phyloP scores from a whole-genome alignment of 2,113 vertebrate genomes.

The Hypomesus transpacificus region DNA sequence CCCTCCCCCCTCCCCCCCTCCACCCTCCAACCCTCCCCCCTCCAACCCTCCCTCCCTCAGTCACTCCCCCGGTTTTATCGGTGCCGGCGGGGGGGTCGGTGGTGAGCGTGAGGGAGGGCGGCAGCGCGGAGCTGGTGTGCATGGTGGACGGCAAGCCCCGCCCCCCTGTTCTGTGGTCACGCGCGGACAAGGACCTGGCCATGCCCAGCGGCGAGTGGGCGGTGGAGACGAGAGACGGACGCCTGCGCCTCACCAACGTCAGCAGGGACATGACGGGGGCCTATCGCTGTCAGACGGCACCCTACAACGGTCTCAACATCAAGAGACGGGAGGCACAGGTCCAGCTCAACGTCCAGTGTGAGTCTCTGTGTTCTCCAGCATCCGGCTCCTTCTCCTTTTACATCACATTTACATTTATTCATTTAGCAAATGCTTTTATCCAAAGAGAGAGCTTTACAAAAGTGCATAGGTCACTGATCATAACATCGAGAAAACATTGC shows the following conservation, averaged over 20 bases:
- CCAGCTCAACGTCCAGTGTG: slow-evolving; percentile 94
- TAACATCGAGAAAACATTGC: no score
- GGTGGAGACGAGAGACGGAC: slow-evolving; percentile 84
- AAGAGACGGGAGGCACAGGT: slow-evolving; percentile 85
- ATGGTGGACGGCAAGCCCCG: slow-evolving; percentile 90
- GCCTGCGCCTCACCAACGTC: slow-evolving; percentile 80
- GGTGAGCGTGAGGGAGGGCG: slow-evolving; percentile 85
- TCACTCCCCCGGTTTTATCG: slow-evolving; percentile 80
- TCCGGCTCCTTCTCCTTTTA: background rate
- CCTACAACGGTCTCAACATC: slow-evolving; percentile 97
- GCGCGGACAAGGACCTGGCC: slow-evolving; percentile 84
- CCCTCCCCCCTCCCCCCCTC: background rate
- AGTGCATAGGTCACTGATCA: no score
- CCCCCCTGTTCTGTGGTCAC: slow-evolving; percentile 91
- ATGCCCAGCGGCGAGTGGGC: slow-evolving; percentile 79
- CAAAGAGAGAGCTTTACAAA: no score
- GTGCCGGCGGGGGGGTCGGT: slow-evolving; percentile 82
- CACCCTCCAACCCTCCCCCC: background rate
- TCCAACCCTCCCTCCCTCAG: background rate
- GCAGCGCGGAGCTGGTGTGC: slow-evolving; percentile 83
- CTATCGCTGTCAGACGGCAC: slow-evolving; percentile 94
- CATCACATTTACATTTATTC: no score
- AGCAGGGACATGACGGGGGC: slow-evolving; percentile 86
- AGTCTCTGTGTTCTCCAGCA: slow-evolving; percentile 56
- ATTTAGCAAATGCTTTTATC: no score